These are phyloP conservation scores for Linnaemya tessellans DNA, from an alignment of 2,888 invertebrate genomes.

Conservation along the genomic window DNA sequence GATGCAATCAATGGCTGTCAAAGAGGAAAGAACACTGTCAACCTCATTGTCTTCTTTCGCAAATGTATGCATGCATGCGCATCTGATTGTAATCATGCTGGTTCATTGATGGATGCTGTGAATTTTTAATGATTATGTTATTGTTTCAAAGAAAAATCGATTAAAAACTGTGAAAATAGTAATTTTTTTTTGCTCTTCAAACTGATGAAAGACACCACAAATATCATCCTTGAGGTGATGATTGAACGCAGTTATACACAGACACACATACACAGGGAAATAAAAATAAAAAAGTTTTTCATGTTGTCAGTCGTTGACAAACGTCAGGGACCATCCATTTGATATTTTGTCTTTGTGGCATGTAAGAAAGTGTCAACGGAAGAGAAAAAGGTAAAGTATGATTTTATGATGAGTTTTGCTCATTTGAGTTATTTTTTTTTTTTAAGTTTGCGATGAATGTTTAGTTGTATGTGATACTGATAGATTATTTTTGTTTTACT, in stretches of 20 bases:
- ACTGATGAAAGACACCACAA: neutral
- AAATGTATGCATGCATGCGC: too few species aligned
- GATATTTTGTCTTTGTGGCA: too few species aligned
- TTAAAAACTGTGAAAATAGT: conserved; percentile 41
- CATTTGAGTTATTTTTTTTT: conserved; percentile 33
- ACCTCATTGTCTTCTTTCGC: neutral
- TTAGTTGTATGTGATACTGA: conserved; percentile 12
- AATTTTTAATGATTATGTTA: too few species aligned
- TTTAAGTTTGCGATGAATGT: too few species aligned
- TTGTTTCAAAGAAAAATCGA: conserved; percentile 39
- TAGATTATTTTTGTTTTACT: too few species aligned
- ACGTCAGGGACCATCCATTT: conserved; percentile 19
- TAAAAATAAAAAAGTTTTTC: conserved; percentile 28
- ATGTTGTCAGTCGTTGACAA: conserved; percentile 25
- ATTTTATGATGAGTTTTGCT: conserved; percentile 19
- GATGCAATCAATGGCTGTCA: neutral
- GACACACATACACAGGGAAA: too few species aligned
- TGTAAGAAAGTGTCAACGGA: neutral
- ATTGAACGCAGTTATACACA: neutral
- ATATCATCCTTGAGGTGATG: neutral
- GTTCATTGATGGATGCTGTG: conserved; percentile 29
- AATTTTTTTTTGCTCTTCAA: conserved; percentile 10
- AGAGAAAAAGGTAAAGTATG: neutral
- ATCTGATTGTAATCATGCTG: neutral
- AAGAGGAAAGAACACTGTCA: neutral